Conservation (phyloP, 2,888 invertebrate genomes). For the Lithophane ornitopus region DNA sequence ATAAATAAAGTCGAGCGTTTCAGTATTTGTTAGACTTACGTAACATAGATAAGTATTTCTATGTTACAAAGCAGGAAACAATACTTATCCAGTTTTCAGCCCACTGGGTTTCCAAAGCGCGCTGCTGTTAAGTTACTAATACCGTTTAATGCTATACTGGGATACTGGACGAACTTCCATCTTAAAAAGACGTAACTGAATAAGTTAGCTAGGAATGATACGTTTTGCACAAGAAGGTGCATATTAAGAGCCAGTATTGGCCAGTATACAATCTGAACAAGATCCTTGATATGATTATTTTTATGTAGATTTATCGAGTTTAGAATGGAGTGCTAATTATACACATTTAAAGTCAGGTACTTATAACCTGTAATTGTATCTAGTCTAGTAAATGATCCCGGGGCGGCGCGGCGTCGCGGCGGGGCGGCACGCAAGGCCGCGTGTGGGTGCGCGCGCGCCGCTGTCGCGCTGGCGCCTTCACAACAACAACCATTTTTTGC, state of each 20-base stretch:
- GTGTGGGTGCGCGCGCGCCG: conserved; percentile 75
- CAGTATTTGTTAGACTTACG: conserved; percentile 19
- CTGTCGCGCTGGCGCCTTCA: conserved; percentile 72
- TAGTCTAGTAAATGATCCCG: conserved; percentile 85
- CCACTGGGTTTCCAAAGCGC: conserved; percentile 45
- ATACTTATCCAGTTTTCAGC: conserved; percentile 52
- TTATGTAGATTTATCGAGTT: conserved; percentile 67
- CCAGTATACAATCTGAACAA: conserved; percentile 44
- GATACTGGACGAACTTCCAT: not conserved
- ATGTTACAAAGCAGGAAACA: conserved; percentile 56
- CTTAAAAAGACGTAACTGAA: not conserved
- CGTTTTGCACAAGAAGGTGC: conserved; percentile 22
- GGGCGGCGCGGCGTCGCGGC: conserved; percentile 75
- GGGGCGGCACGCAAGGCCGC: conserved; percentile 79
- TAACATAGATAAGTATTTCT: conserved; percentile 42
- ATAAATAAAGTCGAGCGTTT: conserved; percentile 13
- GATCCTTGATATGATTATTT: conserved; percentile 69
- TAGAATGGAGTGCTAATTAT: conserved; percentile 74
- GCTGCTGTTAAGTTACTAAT: conserved; percentile 30
- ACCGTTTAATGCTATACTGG: conserved; percentile 18
- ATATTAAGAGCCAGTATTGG: conserved; percentile 37
- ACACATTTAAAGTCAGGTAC: conserved; percentile 72
- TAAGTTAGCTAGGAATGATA: conserved; percentile 15
- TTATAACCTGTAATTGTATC: conserved; percentile 79
- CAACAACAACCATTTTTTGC: conserved; percentile 71